These are phyloP conservation scores for Diplodus sargus DNA, from an alignment of 2,797 vertebrate genomes.

Conservation along the genomic window DNA sequence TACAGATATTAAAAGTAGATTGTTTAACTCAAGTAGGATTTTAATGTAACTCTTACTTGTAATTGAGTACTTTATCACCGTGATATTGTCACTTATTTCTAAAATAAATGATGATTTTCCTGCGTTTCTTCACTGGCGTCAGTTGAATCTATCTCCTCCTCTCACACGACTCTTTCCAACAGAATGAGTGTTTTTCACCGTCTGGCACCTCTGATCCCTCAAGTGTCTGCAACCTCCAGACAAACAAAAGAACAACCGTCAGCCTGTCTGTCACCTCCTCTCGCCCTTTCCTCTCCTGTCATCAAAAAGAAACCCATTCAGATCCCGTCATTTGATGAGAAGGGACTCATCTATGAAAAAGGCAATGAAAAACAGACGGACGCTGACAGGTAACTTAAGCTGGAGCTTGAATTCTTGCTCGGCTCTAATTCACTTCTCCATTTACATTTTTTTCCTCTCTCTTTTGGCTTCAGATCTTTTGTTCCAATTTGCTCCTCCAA, in stretches of 20 bases:
- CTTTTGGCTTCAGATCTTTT: slow-evolving; percentile 54
- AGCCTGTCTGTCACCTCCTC: slow-evolving; percentile 59
- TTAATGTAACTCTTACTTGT: not conserved
- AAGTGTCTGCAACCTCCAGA: slow-evolving; percentile 57
- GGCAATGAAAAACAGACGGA: slow-evolving; percentile 32
- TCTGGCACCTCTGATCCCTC: slow-evolving; percentile 60
- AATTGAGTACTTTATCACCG: not conserved
- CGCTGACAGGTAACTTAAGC: slow-evolving; percentile 69
- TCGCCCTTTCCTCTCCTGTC: slow-evolving; percentile 81
- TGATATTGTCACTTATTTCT: not conserved
- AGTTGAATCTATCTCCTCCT: not conserved
- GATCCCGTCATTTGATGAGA: slow-evolving; percentile 81
- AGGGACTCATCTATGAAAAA: slow-evolving; percentile 60
- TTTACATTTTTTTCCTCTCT: not conserved
- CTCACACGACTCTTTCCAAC: slow-evolving; percentile 11
- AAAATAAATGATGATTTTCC: not conserved
- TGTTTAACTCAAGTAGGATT: not conserved
- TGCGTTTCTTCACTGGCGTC: not conserved
- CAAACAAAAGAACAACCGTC: slow-evolving; percentile 58
- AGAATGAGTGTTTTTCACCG: slow-evolving; percentile 79
- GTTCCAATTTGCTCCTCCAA: slow-evolving; percentile 51
- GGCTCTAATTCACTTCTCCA: not conserved
- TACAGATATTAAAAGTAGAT: no score
- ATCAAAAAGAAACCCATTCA: slow-evolving; percentile 83
- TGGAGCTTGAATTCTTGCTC: not conserved